A percentile compares a stretch with the other conserved stretches of the same genome.
These are phyloP conservation scores for Takifugu flavidus DNA, from an alignment of 2,113 vertebrate genomes.

Conservation along the genomic window DNA sequence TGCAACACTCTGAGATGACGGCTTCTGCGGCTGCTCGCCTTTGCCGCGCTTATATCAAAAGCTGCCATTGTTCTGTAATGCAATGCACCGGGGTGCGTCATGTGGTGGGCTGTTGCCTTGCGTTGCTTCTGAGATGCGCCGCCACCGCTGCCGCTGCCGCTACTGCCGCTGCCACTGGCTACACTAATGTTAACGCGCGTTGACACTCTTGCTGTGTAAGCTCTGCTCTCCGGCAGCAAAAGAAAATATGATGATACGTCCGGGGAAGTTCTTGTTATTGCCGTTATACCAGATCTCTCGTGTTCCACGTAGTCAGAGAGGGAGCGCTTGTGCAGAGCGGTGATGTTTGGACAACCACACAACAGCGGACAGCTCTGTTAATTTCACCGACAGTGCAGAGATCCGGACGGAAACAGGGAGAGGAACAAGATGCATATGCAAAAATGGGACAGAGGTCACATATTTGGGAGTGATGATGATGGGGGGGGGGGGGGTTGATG, in stretches of 20 bases:
- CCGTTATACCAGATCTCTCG: constrained; percentile 10
- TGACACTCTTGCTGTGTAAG: constrained; percentile 68
- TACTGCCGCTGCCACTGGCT: background rate
- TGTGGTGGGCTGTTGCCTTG: constrained; percentile 51
- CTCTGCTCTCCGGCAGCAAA: constrained; percentile 32
- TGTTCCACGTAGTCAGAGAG: too few relatives aligned
- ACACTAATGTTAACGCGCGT: constrained; percentile 54
- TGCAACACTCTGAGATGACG: background rate
- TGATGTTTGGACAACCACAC: too few relatives aligned
- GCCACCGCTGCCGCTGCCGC: constrained; percentile 25
- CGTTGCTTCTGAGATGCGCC: constrained; percentile 23
- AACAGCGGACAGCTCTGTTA: constrained; percentile 6
- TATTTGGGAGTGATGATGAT: constrained; percentile 44
- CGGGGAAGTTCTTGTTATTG: constrained; percentile 28
- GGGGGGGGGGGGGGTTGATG: constrained; percentile 4
- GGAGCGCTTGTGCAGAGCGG: too few relatives aligned
- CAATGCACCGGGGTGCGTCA: constrained; percentile 54
- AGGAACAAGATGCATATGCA: constrained; percentile 27
- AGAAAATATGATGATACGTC: background rate
- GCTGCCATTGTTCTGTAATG: constrained; percentile 40
- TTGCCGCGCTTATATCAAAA: background rate
- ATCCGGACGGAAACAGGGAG: constrained; percentile 63
- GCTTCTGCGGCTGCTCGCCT: background rate
- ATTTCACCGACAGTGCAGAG: constrained; percentile 36
- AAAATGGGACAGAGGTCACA: constrained; percentile 32